Base-by-base conservation (phyloP, 2,888 invertebrate genomes). In the Phytoseiulus persimilis region DNA sequence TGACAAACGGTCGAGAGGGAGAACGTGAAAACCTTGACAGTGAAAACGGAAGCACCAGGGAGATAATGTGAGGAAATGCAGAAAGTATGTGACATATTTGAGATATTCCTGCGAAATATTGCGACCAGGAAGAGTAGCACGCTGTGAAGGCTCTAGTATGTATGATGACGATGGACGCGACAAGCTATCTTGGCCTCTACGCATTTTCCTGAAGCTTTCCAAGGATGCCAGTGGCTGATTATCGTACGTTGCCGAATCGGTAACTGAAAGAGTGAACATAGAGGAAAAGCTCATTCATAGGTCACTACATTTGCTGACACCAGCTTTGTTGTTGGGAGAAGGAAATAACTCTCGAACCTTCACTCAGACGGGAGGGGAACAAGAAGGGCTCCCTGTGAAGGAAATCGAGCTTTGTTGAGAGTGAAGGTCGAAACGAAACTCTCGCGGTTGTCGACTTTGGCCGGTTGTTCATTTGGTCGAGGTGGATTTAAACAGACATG, bases 31-130 rank as follows among this genome's bases (percentile, higher is more conserved):
- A 65, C 23, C 28, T 28, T 65, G 65, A 23, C 11, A 65, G 65
- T 65, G 65, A 65, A 65, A 65, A 65, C 65, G 65, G 65, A 65
- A 65, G 65, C 65, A 65, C 65, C 65, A 65, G 65, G 65, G 65
- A 65, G 18, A 23, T 65, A 14, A 65, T 65, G 65, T 65, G 65
- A 65, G 18, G 65, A 65, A 28, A 65, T 14, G 65, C 65, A 65
- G 65, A 28, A 18, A 65, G 65, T 23, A 65, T 65, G 65, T 65
- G 65, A 65, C 65, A 65, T 65, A 65, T 65, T 65, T 65, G 65
- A 28, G 18, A 65, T 65, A 65, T 65, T 18, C 18, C 65, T 65
- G 1, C 2, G 65, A 65, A 6, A 65, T 65, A 65, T 65, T 65
- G 5, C 65, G 14, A 65, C 28, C 39, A 28, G 65, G 18, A 65